A percentile compares a stretch with the other conserved stretches of the same genome.
These are phyloP conservation scores for Leptonema lineaticorne DNA, from an alignment of 1,140 invertebrate genomes.

Conservation along the genomic window DNA sequence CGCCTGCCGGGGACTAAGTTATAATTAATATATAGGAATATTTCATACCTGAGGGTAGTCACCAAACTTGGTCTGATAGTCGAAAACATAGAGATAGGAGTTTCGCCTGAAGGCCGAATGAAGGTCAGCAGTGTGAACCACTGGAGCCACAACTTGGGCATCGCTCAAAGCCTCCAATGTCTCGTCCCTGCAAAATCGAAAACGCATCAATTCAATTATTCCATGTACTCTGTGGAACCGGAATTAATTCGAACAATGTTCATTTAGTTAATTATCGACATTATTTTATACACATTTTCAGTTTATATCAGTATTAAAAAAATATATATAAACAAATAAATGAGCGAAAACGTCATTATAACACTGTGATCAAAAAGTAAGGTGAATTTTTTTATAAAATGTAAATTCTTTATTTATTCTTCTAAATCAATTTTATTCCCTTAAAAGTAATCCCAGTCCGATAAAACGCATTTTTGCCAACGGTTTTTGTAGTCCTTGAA, in stretches of 20 bases:
- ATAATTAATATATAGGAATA: constrained; percentile 8
- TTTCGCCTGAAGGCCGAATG: constrained; percentile 82
- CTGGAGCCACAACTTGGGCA: constrained; percentile 88
- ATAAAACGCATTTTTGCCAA: too few species aligned
- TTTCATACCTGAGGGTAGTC: constrained; percentile 82
- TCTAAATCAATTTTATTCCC: too few species aligned
- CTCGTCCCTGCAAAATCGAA: constrained; percentile 71
- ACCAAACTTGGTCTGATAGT: constrained; percentile 90
- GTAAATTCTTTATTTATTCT: too few species aligned
- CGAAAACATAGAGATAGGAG: constrained; percentile 91
- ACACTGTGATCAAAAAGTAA: too few species aligned
- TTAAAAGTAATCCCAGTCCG: too few species aligned
- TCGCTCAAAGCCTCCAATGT: constrained; percentile 92
- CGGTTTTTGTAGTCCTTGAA: too few species aligned
- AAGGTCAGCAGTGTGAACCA: constrained; percentile 87
- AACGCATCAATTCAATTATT: neutral
- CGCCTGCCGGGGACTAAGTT: neutral
- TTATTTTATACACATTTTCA: too few species aligned
- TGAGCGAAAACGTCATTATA: too few species aligned
- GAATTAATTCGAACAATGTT: neutral
- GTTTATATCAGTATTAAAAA: too few species aligned
- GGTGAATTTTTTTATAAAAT: too few species aligned
- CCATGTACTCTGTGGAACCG: neutral
- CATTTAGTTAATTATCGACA: neutral
- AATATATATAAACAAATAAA: too few species aligned